A percentile compares a stretch with the other conserved stretches of the same genome.
Evolutionary conservation across 2,113 vertebrate genomes (phyloP).

Genomic region (Alethe castanea): DNA sequence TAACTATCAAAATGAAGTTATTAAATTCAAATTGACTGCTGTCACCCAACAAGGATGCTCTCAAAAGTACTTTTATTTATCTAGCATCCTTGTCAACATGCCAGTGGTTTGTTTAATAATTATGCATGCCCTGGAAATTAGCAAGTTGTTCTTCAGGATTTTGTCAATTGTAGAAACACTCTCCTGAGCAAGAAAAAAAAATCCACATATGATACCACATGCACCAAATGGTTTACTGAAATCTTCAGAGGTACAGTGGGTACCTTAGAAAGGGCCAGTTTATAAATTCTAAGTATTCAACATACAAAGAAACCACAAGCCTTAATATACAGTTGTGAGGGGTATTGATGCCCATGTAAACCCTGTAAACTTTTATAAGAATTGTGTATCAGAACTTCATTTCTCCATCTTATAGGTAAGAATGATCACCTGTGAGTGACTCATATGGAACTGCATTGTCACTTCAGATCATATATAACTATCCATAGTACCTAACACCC

Average conservation of each 20-base stretch:
- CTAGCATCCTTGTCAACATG: background rate
- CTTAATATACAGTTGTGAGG: background rate
- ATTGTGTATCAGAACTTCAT: background rate
- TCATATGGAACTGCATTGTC: background rate
- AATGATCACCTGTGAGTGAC: background rate
- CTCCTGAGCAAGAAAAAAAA: background rate
- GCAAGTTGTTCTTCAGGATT: background rate
- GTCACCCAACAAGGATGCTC: background rate
- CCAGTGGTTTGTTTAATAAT: background rate
- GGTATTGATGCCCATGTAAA: background rate
- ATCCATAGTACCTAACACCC: background rate
- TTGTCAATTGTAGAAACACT: background rate
- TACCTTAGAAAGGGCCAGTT: background rate
- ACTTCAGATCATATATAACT: background rate
- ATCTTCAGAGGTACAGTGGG: background rate
- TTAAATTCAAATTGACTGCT: background rate
- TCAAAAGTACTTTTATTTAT: background rate
- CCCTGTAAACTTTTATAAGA: background rate
- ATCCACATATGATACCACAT: background rate
- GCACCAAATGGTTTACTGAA: background rate
- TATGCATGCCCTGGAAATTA: background rate
- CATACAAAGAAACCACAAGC: background rate
- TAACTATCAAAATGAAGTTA: background rate
- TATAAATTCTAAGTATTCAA: background rate
- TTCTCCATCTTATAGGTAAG: background rate